Evolutionary conservation across 2,888 invertebrate species (phyloP), one percentile per base, ranked within the genome.

Genomic region (Amphipyra tragopoginis): DNA sequence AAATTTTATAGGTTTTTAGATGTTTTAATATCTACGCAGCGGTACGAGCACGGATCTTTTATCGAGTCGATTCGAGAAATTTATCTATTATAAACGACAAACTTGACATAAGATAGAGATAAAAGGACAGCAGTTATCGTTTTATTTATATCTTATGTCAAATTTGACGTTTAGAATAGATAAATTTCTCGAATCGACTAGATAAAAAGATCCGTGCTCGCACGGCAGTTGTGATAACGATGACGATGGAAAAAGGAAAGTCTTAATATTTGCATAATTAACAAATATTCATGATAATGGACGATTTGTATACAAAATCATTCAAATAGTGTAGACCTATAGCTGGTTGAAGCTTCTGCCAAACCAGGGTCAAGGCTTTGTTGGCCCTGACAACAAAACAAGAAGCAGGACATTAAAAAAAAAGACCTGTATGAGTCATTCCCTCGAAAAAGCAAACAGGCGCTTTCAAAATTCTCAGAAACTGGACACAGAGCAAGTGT

Each of bases 341-440:
- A 1, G 6, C 33, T 26, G 21, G 21, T 21, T 47, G 5, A 48
- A n/a, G 29, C 36, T 33, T 13, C 33, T 45, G 3, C 15, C 5
- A n/a, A 14, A 34, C 13, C 38, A 56, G 48, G 40, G 40, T 43
- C 21, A 49, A 65, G 65, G 48, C 21, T 8, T 0, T 9, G 38
- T 43, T 40, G 15, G 33, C 52, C 67, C 21, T 61, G 44, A 26
- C 42, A 13, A 48, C 13, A 43, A 48, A 60, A 26, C 42, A 3
- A 33, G 36, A 45, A 44, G 10, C 43, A 29, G 40, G 33, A 52
- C 34, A 33, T 34, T 15, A 36, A 45, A 45, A 38, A 13, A 53
- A 29, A 29, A 42, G n/a, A 14, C 4, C 13, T 6, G 8, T 4
- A 43, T 40, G 47, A 50, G 9, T 43, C 50, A 49, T 36, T 29